Base-by-base conservation (phyloP, 2,888 invertebrate genomes). In the Automeris io region DNA sequence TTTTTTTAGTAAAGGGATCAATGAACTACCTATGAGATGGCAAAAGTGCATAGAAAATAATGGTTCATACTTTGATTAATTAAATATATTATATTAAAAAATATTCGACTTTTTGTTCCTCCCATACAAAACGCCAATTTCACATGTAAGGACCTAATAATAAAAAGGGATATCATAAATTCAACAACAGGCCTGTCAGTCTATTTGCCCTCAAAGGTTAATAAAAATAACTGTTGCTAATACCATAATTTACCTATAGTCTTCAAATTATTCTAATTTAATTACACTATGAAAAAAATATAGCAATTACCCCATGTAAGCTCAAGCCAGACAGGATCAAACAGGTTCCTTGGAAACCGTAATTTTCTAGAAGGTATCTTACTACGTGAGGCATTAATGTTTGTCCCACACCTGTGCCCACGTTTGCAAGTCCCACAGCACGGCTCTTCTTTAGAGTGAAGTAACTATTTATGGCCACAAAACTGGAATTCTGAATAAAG, bases 381-480 rank as follows among this genome's bases (percentile, higher is more conserved):
- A 93, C 90, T 48, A 92, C 77, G 58, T 91, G 92, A 2, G 93
- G 93, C 88, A 93, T 91, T 43, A 92, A 64, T 68, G 92, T 91
- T 66, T 93, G 92, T 2, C 93, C 93, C 18, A 93, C 71, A 42
- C 93, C 92, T 46, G 93, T 92, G 39, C 93, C 93, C 18, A 92
- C 92, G 77, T 93, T 89, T 0, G 93, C 90, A 19, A 93, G 77
- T 1, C 93, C 93, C 38, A 93, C 92, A n/a, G 93, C 93, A 25
- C 91, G 88, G 43, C 91, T 91, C 51, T 92, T 90, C 61, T 83
- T 89, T 40, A 83, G 80, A 41, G 86, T 89, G 61, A 93, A 94
- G 69, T 93, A 93, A 16, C 90, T 88, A 65, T 91, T 92, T 43
- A 93, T 90, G 19, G 91, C 90, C 55, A 93, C 89, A 68, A 93